Conservation (phyloP, 2,888 invertebrate species). For the Volucella inflata region DNA sequence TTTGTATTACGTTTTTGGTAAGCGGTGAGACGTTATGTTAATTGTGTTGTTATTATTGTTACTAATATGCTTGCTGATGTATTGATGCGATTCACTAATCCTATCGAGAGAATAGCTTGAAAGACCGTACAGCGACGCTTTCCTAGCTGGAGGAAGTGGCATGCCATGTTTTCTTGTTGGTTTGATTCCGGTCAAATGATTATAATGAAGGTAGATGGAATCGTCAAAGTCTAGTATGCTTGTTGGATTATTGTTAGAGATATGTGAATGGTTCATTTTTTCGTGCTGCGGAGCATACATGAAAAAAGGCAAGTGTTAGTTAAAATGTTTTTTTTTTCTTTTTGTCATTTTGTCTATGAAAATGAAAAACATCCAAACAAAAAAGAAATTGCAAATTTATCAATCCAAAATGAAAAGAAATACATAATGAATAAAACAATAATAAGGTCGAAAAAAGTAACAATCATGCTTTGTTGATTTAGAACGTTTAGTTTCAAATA, state of each 20-base stretch:
- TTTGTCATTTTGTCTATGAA: constrained; percentile 3
- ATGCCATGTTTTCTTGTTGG: constrained; percentile 59
- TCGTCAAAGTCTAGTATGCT: constrained; percentile 60
- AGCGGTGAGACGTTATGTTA: constrained; percentile 35
- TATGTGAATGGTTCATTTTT: constrained; percentile 66
- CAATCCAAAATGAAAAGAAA: constrained; percentile 1
- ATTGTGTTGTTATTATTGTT: constrained; percentile 46
- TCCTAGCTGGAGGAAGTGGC: constrained; percentile 57
- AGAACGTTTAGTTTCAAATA: no score
- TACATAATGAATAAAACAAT: neutral
- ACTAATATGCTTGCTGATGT: constrained; percentile 62
- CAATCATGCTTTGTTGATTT: no score
- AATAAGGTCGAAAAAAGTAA: neutral
- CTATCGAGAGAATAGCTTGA: constrained; percentile 56
- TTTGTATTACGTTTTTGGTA: constrained; percentile 53
- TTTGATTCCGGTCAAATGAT: constrained; percentile 57
- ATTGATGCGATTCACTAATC: constrained; percentile 63
- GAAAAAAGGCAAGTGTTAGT: constrained; percentile 61
- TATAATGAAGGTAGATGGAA: constrained; percentile 61
- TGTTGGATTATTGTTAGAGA: constrained; percentile 54
- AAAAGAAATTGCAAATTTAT: neutral
- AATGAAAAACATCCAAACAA: neutral
- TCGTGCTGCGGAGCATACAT: constrained; percentile 63
- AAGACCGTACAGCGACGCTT: constrained; percentile 66
- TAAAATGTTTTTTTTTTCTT: constrained; percentile 24